These are phyloP conservation scores for Chymomyza caudatula DNA, from an alignment of 2,888 invertebrate species.

Conservation along the genomic window DNA sequence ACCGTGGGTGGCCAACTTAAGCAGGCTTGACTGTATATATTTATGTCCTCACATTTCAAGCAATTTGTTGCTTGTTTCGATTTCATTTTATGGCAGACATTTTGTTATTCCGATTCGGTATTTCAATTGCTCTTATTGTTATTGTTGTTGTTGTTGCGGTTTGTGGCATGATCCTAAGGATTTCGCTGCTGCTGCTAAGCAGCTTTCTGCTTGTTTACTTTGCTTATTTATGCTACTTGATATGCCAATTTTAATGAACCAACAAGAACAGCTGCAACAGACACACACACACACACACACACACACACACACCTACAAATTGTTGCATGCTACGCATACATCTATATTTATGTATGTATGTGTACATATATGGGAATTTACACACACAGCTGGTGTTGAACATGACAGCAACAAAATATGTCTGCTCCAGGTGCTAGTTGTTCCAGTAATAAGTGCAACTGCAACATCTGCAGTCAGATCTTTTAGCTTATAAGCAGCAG, in stretches of 20 bases:
- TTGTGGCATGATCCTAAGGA: slow-evolving; percentile 38
- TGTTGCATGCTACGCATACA: too few species aligned
- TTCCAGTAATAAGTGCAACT: background rate
- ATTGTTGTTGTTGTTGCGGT: slow-evolving; percentile 6
- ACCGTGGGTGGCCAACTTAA: background rate
- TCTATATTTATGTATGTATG: slow-evolving; percentile 2
- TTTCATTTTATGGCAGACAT: background rate
- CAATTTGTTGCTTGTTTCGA: slow-evolving; percentile 7
- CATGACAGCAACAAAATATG: background rate
- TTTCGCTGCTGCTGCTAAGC: slow-evolving; percentile 9
- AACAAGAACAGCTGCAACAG: slow-evolving; percentile 13
- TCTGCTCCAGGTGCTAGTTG: background rate
- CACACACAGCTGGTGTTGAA: background rate
- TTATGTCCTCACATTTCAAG: background rate
- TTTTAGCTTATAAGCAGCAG: background rate
- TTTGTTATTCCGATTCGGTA: background rate
- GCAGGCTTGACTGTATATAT: background rate
- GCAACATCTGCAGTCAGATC: background rate
- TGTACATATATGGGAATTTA: background rate
- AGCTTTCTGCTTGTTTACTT: slow-evolving; percentile 34
- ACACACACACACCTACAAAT: too few species aligned
- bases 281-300: too few species aligned
- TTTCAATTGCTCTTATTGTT: background rate
- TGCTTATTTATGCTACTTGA: slow-evolving; percentile 37
- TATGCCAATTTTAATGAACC: slow-evolving; percentile 22